These are phyloP conservation scores for Gouania willdenowi DNA, from an alignment of 2,797 vertebrate genomes.

Conservation along the genomic window DNA sequence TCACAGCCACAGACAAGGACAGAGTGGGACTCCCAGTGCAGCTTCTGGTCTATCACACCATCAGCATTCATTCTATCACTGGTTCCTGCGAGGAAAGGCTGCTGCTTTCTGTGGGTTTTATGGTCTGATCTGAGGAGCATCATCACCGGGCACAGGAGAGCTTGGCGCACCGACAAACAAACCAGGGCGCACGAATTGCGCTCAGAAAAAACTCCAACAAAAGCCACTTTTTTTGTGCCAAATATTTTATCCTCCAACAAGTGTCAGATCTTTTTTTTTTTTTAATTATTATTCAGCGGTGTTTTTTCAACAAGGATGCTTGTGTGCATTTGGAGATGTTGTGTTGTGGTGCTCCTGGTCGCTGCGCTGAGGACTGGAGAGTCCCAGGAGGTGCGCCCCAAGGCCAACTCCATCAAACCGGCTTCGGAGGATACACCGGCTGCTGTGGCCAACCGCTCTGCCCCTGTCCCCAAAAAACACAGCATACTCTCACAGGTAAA, in stretches of 20 bases:
- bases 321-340: conserved; percentile 78
- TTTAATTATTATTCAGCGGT: not conserved
- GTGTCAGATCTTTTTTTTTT: not conserved
- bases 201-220: conserved; percentile 7
- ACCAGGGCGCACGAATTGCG: conserved; percentile 31
- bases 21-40: conserved; percentile 42
- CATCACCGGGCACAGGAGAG: conserved; percentile 7
- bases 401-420: conserved; percentile 95
- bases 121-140: too few species aligned
- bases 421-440: conserved; percentile 80
- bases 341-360: conserved; percentile 82
- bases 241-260: not conserved
- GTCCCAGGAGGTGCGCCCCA: conserved; percentile 82
- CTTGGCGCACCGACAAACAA: conserved; percentile 46
- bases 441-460: conserved; percentile 79
- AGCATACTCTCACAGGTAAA: conserved; percentile 84
- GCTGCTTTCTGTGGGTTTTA: too few species aligned
- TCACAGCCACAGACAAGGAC: conserved; percentile 53
- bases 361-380: conserved; percentile 83
- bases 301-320: conserved; percentile 76
- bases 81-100: not conserved
- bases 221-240: not conserved
- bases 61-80: conserved; percentile 19
- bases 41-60: conserved; percentile 33
- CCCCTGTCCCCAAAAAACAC: conserved; percentile 78